These are phyloP conservation scores for Idaea dimidiata DNA, from an alignment of 2,888 invertebrate genomes.

Conservation along the genomic window DNA sequence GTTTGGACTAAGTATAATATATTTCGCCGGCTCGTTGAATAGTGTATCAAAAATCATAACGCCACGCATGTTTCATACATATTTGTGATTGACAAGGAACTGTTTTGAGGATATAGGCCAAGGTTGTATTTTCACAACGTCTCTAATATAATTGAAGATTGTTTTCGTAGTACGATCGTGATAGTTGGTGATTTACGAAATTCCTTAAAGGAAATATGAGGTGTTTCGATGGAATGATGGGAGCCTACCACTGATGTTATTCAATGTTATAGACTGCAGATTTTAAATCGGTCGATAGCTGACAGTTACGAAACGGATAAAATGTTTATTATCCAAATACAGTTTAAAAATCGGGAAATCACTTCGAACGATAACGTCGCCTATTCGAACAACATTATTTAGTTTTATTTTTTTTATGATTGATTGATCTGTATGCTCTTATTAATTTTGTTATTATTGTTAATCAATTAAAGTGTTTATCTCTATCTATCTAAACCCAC, in stretches of 20 bases:
- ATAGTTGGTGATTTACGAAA: conserved; percentile 27
- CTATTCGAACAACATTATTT: too few species aligned
- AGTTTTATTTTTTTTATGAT: too few species aligned
- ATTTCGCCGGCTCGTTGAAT: too few species aligned
- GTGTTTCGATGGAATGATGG: conserved; percentile 15
- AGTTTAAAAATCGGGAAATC: too few species aligned
- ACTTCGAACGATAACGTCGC: too few species aligned
- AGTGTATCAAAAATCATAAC: not conserved
- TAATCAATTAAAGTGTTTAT: too few species aligned
- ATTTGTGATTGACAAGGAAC: not conserved
- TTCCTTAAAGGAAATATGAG: conserved; percentile 26
- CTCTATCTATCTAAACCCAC: too few species aligned
- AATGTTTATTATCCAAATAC: not conserved
- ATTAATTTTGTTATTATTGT: too few species aligned
- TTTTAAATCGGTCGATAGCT: conserved; percentile 7
- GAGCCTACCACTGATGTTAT: not conserved
- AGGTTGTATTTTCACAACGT: conserved; percentile 1
- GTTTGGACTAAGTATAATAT: too few species aligned
- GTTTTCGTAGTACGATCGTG: conserved; percentile 14
- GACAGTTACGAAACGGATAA: not conserved
- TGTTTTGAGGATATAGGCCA: not conserved
- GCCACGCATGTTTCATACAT: not conserved
- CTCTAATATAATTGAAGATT: conserved; percentile 3
- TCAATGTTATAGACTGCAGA: not conserved
- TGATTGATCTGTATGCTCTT: too few species aligned